Evolutionary conservation across 2,797 vertebrate species (phyloP).

Genomic region (Centroberyx gerrardi): DNA sequence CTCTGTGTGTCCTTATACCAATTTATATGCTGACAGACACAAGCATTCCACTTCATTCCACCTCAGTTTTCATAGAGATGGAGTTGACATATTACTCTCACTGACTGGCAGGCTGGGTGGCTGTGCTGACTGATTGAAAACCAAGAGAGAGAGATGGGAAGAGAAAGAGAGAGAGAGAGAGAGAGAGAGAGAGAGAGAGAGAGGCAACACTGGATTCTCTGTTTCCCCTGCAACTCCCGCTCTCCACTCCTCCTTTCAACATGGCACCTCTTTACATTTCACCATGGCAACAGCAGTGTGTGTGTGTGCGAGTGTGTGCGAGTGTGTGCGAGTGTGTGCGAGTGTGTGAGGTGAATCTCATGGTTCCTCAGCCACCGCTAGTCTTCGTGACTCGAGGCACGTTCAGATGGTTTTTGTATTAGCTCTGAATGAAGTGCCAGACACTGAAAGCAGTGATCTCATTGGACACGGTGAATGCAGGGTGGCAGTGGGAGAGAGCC

Average conservation of each 20-base stretch:
- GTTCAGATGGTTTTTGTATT: slow-evolving; percentile 77
- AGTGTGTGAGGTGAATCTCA: slow-evolving; percentile 69
- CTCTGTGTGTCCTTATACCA: background rate
- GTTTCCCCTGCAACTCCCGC: slow-evolving; percentile 76
- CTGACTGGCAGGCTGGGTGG: slow-evolving; percentile 53
- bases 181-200: slow-evolving; percentile 33
- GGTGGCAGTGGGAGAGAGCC: slow-evolving; percentile 55
- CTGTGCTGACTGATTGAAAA: slow-evolving; percentile 70
- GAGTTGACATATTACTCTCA: slow-evolving; percentile 61
- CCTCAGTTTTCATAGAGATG: slow-evolving; percentile 64
- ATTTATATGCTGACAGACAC: background rate
- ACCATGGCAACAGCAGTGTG: slow-evolving; percentile 82
- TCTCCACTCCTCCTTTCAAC: slow-evolving; percentile 76
- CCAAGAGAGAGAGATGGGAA: slow-evolving; percentile 53
- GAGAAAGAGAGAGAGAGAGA: slow-evolving; percentile 10
- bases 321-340: slow-evolving; percentile 40
- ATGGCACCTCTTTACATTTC: slow-evolving; percentile 83
- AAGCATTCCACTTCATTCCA: slow-evolving; percentile 33
- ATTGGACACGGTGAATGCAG: slow-evolving; percentile 57
- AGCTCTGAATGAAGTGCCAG: slow-evolving; percentile 72
- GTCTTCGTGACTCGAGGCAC: slow-evolving; percentile 77
- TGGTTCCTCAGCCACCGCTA: slow-evolving; percentile 63
- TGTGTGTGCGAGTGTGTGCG: slow-evolving; percentile 29
- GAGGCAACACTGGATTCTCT: slow-evolving; percentile 79
- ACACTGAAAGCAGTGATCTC: slow-evolving; percentile 65